phyloP scores from a whole-genome alignment of 1,140 invertebrate species.

The Drosophila nasuta region DNA sequence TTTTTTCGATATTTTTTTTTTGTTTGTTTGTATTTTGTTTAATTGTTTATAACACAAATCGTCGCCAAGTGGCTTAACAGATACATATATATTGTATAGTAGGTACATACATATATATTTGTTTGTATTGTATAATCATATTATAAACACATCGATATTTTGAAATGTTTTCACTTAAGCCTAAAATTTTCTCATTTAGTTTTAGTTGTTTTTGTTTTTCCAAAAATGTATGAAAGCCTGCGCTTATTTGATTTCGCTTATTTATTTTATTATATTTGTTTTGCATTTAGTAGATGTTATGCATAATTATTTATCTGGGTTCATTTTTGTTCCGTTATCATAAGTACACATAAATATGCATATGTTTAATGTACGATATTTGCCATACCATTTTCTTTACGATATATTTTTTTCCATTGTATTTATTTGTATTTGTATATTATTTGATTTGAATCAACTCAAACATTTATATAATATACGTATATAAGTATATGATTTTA shows the following conservation, averaged over 20 bases:
- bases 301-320: conserved; percentile 39
- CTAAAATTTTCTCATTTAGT: conserved; percentile 37
- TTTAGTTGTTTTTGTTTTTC: conserved; percentile 44
- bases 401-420: conserved; percentile 43
- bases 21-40: conserved; percentile 29
- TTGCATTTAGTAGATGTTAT: conserved; percentile 28
- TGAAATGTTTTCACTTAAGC: conserved; percentile 57
- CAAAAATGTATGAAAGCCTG: conserved; percentile 82
- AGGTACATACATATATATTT: conserved; percentile 1
- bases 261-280: conserved; percentile 40
- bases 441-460: conserved; percentile 48
- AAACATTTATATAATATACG: conserved; percentile 33
- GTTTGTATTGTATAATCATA: conserved; percentile 25
- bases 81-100: conserved; percentile 37
- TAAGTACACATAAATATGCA: conserved; percentile 38
- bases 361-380: conserved; percentile 42
- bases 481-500: conserved; percentile 12
- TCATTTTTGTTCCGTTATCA: conserved; percentile 17
- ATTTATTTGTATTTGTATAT: conserved; percentile 83
- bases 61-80: conserved; percentile 68
- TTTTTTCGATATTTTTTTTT: conserved; percentile 50
- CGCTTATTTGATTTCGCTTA: conserved; percentile 52
- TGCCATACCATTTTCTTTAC: conserved; percentile 8
- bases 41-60: conserved; percentile 66
- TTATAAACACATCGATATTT: conserved; percentile 73